A percentile compares a stretch with the other conserved stretches of the same genome.
Conservation (phyloP, 2,113 vertebrate genomes). For the Neogobius melanostomus region DNA sequence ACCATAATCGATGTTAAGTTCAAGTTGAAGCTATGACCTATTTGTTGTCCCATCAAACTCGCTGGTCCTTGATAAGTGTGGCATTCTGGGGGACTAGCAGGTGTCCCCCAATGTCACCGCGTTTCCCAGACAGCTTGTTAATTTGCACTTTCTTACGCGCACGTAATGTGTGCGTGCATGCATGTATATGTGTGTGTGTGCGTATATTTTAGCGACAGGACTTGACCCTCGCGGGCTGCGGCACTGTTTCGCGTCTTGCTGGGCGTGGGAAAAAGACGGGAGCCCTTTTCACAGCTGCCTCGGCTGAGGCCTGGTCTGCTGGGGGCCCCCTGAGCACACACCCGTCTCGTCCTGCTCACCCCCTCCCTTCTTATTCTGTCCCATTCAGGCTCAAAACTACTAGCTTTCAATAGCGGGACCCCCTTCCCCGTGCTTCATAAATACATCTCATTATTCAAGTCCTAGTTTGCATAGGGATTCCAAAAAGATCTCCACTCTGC, state of each 20-base stretch:
- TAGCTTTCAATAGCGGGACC: constrained; percentile 78
- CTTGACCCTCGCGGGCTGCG: constrained; percentile 84
- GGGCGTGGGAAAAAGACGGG: constrained; percentile 92
- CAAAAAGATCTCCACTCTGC: constrained; percentile 75
- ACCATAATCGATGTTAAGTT: constrained; percentile 49
- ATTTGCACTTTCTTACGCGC: constrained; percentile 75
- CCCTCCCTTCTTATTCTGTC: constrained; percentile 53
- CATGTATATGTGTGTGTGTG: constrained; percentile 61
- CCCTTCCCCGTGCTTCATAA: constrained; percentile 79
- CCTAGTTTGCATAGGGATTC: constrained; percentile 80
- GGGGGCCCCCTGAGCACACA: constrained; percentile 64
- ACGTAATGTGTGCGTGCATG: constrained; percentile 53
- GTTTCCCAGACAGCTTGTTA: constrained; percentile 76
- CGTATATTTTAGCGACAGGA: constrained; percentile 85
- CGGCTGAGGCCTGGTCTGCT: constrained; percentile 78
- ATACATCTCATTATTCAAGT: constrained; percentile 87
- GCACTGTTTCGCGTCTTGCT: constrained; percentile 82
- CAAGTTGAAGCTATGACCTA: constrained; percentile 72
- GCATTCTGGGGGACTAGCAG: constrained; percentile 72
- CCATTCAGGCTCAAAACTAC: constrained; percentile 77
- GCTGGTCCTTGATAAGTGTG: constrained; percentile 49
- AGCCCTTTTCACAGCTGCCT: constrained; percentile 91
- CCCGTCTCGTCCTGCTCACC: constrained; percentile 33
- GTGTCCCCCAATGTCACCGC: constrained; percentile 64
- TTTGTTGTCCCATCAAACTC: constrained; percentile 58